These are phyloP conservation scores for Caenorhabditis zanzibari DNA, from an alignment of 2,888 invertebrate species.

Conservation along the genomic window DNA sequence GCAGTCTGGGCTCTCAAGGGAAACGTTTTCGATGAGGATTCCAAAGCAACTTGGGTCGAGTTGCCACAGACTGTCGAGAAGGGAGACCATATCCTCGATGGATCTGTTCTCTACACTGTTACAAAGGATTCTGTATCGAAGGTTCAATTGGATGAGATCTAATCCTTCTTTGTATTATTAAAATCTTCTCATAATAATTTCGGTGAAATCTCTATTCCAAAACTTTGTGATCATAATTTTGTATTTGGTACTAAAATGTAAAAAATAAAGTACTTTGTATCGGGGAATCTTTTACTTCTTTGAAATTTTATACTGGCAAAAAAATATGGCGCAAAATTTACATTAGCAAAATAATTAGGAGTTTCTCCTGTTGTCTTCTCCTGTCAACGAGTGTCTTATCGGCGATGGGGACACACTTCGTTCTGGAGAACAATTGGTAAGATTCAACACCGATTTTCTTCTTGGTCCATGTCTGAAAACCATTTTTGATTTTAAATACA, in stretches of 20 bases:
- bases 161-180: constrained; percentile 7
- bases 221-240: neutral
- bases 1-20: constrained; percentile 62
- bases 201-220: constrained; percentile 11
- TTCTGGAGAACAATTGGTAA: constrained; percentile 65
- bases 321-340: too few species aligned
- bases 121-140: constrained; percentile 37
- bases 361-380: constrained; percentile 55
- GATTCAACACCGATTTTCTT: constrained; percentile 70
- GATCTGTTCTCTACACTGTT: constrained; percentile 44
- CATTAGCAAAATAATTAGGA: constrained; percentile 10
- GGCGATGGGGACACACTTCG: constrained; percentile 68
- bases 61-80: constrained; percentile 42
- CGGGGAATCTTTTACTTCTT: too few species aligned
- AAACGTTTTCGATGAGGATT: constrained; percentile 39
- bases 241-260: neutral
- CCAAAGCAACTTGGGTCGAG: constrained; percentile 33
- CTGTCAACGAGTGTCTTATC: constrained; percentile 51
- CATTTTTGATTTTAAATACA: neutral
- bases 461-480: constrained; percentile 66
- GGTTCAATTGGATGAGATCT: constrained; percentile 31
- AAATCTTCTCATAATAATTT: neutral
- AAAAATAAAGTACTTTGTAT: too few species aligned
- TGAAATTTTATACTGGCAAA: too few species aligned
- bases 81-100: constrained; percentile 46